These are phyloP conservation scores for Scomber japonicus DNA, from an alignment of 2,113 vertebrate species.

Conservation along the genomic window DNA sequence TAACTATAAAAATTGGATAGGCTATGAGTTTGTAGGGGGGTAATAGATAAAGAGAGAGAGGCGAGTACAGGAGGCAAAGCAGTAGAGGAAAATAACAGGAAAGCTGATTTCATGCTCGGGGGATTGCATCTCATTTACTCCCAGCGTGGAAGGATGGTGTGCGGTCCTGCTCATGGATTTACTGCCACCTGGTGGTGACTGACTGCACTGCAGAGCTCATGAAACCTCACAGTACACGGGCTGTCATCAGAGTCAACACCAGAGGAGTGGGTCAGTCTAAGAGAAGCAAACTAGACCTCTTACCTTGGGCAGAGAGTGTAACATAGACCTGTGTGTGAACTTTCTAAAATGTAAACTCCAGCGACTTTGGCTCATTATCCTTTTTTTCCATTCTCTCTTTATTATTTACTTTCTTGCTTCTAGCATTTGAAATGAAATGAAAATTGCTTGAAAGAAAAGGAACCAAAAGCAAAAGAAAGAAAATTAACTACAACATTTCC, in stretches of 20 bases:
- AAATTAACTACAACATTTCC: constrained; percentile 30
- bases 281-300: constrained; percentile 13
- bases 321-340: background rate
- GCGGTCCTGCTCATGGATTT: constrained; percentile 42
- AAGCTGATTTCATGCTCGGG: constrained; percentile 81
- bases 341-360: constrained; percentile 12
- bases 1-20: constrained; percentile 43
- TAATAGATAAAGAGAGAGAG: constrained; percentile 37
- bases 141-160: background rate
- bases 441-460: constrained; percentile 13
- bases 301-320: constrained; percentile 12
- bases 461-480: background rate
- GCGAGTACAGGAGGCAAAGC: constrained; percentile 52
- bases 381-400: background rate
- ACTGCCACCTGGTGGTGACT: constrained; percentile 78
- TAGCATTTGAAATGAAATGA: constrained; percentile 15
- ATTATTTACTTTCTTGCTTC: constrained; percentile 8
- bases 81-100: constrained; percentile 73
- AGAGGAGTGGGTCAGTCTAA: constrained; percentile 19
- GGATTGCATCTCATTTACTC: constrained; percentile 80
- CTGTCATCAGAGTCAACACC: constrained; percentile 33
- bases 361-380: background rate
- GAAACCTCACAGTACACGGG: background rate
- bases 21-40: constrained; percentile 23
- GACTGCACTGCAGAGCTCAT: background rate